phyloP scores from a whole-genome alignment of 2,113 vertebrate species.

The Puma concolor region DNA sequence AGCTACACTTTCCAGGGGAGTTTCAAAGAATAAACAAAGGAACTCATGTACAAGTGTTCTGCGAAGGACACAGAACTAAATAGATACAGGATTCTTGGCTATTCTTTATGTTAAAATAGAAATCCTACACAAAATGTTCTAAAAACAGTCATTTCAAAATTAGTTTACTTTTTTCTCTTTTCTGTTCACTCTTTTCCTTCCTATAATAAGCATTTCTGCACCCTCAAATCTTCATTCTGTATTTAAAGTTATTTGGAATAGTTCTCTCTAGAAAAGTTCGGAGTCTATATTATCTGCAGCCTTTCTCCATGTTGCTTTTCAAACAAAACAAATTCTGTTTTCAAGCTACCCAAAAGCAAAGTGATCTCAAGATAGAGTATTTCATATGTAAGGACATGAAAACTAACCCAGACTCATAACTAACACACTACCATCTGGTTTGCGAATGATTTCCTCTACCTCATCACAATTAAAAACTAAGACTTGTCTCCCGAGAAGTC shows the following conservation, averaged over 20 bases:
- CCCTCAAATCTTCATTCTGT: neutral
- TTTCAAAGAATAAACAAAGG: conserved; percentile 32
- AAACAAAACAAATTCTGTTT: conserved; percentile 27
- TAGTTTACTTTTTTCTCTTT: neutral
- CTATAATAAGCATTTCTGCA: neutral
- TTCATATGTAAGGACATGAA: neutral
- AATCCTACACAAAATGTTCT: neutral
- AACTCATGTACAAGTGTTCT: neutral
- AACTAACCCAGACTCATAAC: neutral
- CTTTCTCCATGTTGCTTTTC: neutral
- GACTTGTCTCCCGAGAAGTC: conserved; percentile 96
- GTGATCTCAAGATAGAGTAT: neutral
- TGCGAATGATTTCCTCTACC: conserved; percentile 84
- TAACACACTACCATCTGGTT: neutral
- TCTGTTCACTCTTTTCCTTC: conserved; percentile 15
- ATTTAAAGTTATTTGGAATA: conserved; percentile 28
- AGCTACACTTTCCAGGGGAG: neutral
- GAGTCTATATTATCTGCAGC: neutral
- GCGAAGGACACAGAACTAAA: neutral
- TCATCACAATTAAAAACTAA: conserved; percentile 99
- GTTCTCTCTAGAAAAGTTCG: conserved; percentile 14
- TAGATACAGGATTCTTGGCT: neutral
- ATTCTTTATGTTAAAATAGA: conserved; percentile 18
- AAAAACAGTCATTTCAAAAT: neutral
- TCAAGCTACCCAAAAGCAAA: conserved; percentile 11